Conservation (phyloP, 2,113 vertebrate genomes). For the Pituophis catenifer region DNA sequence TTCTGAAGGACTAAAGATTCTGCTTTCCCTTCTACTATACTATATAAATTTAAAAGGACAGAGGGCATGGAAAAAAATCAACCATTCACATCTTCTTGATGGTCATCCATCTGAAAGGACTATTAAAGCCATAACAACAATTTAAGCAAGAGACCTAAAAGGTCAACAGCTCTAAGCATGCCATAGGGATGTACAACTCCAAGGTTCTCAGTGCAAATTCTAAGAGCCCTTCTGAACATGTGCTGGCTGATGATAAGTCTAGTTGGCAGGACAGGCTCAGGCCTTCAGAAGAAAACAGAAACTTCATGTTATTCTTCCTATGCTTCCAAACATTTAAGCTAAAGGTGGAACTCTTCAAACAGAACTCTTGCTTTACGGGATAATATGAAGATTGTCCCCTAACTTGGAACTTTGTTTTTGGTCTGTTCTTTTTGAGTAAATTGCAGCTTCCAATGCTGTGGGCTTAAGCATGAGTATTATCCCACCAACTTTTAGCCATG, state of each 20-base stretch:
- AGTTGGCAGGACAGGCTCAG: not conserved
- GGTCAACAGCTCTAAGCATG: not conserved
- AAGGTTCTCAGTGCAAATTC: not conserved
- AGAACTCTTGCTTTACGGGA: not conserved
- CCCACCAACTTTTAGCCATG: not conserved
- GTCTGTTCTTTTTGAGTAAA: not conserved
- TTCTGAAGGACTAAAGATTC: not conserved
- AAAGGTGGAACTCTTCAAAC: slow-evolving; percentile 18
- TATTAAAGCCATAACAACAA: not conserved
- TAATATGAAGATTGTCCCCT: not conserved
- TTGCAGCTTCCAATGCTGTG: not conserved
- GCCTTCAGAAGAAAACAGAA: not conserved
- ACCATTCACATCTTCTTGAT: not conserved
- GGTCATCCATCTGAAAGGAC: not conserved
- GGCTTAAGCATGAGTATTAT: not conserved
- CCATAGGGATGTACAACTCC: not conserved
- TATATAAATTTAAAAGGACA: not conserved
- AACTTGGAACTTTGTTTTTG: not conserved
- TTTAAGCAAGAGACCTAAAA: not conserved
- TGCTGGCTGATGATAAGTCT: not conserved
- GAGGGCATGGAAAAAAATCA: not conserved
- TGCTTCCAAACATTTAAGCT: slow-evolving; percentile 1
- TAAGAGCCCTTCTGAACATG: not conserved
- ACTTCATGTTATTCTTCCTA: not conserved
- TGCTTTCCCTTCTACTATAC: not conserved